Evolutionary conservation across 2,113 vertebrate species (phyloP), one percentile per base, ranked within the genome.

Genomic region (Silurus meridionalis): DNA sequence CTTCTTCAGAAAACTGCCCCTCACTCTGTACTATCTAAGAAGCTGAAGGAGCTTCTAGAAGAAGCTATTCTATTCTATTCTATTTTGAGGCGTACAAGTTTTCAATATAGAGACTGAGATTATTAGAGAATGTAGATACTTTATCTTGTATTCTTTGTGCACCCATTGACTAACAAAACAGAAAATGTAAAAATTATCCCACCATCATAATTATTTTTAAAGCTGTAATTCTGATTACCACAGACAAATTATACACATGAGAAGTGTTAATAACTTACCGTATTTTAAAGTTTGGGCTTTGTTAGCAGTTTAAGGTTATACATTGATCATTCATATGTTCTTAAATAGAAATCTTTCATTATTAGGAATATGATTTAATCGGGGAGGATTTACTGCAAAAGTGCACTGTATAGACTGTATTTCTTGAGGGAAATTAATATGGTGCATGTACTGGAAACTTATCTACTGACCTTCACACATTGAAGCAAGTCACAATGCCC

Each of bases 381-480:
- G 50, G 69, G 25, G 23, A 61, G 67, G 53, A 57, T 53, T 64
- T 84, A 77, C 57, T 8, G 21, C 3, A n/a, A 23, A 75, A 52
- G 4, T 0, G 0, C 48, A n/a, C 21, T 23, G 5, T n/a, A 21
- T 58, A 55, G 64, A 83, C 19, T 53, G 67, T 69, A 77, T 81
- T 64, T 82, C 13, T 82, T 87, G 69, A 61, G 53, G 60, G 53
- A 71, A 87, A 82, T 85, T 48, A 53, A 82, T 85, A 61, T 69
- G 72, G 82, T 37, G 82, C 23, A 15, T 83, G 72, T 86, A 81
- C 28, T 79, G 78, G 19, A 84, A 83, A 25, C 78, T 71, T 77
- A 52, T 72, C 61, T 50, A 28, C 66, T 87, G 80, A 85, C 88
- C 86, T 87, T 89, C 84, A 83, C 67, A 82, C 52, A 37, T 57